Evolutionary conservation across 2,888 invertebrate species (phyloP).

Genomic region (Euphydryas editha): DNA sequence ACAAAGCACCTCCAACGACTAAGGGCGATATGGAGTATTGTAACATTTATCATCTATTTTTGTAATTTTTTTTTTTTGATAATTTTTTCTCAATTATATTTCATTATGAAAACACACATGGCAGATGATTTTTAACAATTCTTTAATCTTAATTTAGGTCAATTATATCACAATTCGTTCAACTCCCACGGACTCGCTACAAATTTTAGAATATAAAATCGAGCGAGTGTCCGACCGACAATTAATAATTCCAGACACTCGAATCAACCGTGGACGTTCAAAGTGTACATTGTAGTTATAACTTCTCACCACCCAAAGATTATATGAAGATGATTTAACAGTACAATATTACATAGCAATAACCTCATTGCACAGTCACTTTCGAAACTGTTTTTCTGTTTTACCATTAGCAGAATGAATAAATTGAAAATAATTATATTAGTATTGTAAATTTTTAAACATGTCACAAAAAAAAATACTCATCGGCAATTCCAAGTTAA

Average conservation of each 20-base stretch:
- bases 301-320: conserved; percentile 18
- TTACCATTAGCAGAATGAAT: too few relatives aligned
- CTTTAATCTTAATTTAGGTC: conserved; percentile 75
- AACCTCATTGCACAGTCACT: not conserved
- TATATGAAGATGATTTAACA: conserved; percentile 12
- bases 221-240: conserved; percentile 38
- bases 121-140: conserved; percentile 72
- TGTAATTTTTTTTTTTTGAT: conserved; percentile 62
- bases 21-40: conserved; percentile 47
- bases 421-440: not conserved
- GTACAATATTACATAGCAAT: not conserved
- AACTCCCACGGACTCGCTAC: conserved; percentile 41
- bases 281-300: not conserved
- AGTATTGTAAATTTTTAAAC: not conserved
- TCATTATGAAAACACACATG: conserved; percentile 71
- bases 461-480: not conserved
- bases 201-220: conserved; percentile 48
- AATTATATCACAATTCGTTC: conserved; percentile 67
- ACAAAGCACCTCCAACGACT: conserved; percentile 59
- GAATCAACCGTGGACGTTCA: not conserved
- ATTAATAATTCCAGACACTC: conserved; percentile 16
- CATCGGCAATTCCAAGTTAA: not conserved
- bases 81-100: conserved; percentile 63
- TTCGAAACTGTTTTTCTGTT: conserved; percentile 1
- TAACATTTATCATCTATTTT: conserved; percentile 49